phyloP scores from a whole-genome alignment of 2,113 vertebrate genomes.

The Neotoma lepida region DNA sequence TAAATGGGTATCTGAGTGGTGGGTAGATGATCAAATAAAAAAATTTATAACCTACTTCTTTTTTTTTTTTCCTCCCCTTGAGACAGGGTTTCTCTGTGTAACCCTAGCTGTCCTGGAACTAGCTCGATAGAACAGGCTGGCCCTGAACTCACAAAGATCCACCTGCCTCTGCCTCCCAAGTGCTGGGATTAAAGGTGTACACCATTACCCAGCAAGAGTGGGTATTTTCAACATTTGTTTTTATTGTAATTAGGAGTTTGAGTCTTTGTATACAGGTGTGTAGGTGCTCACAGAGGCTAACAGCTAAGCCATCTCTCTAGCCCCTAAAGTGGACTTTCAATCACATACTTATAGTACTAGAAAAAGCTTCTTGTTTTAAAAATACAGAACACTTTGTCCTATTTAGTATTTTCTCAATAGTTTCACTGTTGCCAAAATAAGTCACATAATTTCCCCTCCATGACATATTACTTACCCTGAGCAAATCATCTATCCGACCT shows the following conservation, averaged over 20 bases:
- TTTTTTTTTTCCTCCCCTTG: too few species aligned
- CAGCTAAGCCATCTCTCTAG: background rate
- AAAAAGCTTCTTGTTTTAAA: conserved; percentile 32
- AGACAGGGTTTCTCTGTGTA: background rate
- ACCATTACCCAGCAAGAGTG: background rate
- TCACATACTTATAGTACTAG: conserved; percentile 18
- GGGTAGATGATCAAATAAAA: conserved; percentile 32
- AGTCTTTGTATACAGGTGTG: background rate
- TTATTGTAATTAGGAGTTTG: background rate
- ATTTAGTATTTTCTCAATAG: conserved; percentile 56
- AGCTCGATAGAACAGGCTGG: too few species aligned
- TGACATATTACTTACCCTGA: conserved; percentile 92
- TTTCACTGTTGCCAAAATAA: conserved; percentile 52
- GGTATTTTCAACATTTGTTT: background rate
- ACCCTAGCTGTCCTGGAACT: background rate
- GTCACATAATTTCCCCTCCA: background rate
- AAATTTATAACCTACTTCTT: background rate
- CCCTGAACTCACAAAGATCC: background rate
- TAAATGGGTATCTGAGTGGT: background rate
- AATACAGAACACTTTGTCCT: background rate
- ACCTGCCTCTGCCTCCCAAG: background rate
- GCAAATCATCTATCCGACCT: conserved; percentile 98
- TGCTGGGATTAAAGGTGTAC: background rate
- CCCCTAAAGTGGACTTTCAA: background rate
- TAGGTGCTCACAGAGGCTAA: background rate